A percentile compares a stretch with the other conserved stretches of the same genome.
Evolutionary conservation across 2,113 vertebrate genomes (phyloP).

Genomic region (Donacobius atricapilla): DNA sequence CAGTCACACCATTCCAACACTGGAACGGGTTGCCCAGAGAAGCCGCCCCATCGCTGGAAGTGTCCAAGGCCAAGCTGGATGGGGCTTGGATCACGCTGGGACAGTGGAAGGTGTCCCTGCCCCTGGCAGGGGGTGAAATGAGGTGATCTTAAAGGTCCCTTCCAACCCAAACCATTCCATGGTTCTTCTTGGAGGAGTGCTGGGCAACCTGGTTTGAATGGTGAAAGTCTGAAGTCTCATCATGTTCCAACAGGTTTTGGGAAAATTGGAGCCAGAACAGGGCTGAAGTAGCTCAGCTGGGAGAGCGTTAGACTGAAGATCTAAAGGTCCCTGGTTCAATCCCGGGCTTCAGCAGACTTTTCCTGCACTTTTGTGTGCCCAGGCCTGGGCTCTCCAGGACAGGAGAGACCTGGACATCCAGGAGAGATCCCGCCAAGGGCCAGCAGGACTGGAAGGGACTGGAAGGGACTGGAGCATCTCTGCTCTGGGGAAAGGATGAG

Average conservation of each 20-base stretch:
- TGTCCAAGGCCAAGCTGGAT: neutral
- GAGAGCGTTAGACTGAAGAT: conserved; percentile 65
- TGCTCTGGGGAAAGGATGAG: neutral
- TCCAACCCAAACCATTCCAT: neutral
- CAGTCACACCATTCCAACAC: neutral
- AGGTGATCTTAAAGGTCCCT: neutral
- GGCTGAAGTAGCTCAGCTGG: conserved; percentile 61
- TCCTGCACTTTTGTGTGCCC: neutral
- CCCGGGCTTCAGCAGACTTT: conserved; percentile 33
- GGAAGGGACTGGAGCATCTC: neutral
- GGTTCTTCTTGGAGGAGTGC: neutral
- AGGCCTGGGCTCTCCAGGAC: fast-evolving
- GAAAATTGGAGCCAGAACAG: fast-evolving
- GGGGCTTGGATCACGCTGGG: neutral
- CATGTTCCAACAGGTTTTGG: neutral
- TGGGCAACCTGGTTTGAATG: neutral
- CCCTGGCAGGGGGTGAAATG: neutral
- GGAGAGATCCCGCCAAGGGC: neutral
- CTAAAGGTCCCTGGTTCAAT: conserved; percentile 62
- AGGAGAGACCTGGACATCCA: fast-evolving
- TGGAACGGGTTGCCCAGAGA: no score
- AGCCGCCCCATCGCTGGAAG: neutral
- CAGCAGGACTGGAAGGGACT: neutral
- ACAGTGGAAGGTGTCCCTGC: neutral
- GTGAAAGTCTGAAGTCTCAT: neutral